Conservation (phyloP, 1,140 invertebrate genomes). For the Agraylea sexmaculata region DNA sequence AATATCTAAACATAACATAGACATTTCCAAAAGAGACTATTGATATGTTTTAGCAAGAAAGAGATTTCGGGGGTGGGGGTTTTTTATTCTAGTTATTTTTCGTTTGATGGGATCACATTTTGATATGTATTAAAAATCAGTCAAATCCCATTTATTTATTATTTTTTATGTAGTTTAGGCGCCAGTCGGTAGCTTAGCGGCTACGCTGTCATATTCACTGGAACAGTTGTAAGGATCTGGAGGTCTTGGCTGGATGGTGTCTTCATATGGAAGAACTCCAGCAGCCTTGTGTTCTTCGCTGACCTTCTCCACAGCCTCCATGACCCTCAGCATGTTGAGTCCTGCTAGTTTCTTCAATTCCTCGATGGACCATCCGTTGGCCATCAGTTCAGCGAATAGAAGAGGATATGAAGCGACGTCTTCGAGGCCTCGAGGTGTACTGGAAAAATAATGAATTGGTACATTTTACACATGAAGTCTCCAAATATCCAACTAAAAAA, state of each 20-base stretch:
- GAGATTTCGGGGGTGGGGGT: no score
- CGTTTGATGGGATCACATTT: no score
- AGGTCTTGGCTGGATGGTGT: constrained; percentile 29
- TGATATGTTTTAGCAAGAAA: no score
- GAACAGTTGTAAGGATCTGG: constrained; percentile 37
- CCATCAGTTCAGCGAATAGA: constrained; percentile 69
- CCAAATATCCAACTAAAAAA: no score
- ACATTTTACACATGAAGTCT: no score
- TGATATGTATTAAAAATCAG: no score
- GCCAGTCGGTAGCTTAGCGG: no score
- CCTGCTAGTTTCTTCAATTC: constrained; percentile 83
- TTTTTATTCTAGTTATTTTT: no score
- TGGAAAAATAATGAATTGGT: constrained; percentile 40
- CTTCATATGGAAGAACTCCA: constrained; percentile 34
- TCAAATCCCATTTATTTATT: no score
- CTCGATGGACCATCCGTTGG: constrained; percentile 67
- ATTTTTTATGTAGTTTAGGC: no score
- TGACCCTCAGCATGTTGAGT: constrained; percentile 71
- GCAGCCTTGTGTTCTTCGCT: constrained; percentile 36
- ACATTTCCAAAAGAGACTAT: no score
- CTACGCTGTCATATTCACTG: constrained; percentile 25
- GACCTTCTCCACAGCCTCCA: constrained; percentile 56
- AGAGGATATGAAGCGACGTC: constrained; percentile 85
- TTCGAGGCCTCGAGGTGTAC: constrained; percentile 74
- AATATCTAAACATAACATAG: no score